These are phyloP conservation scores for Aelia acuminata DNA, from an alignment of 2,888 invertebrate species.

Conservation along the genomic window DNA sequence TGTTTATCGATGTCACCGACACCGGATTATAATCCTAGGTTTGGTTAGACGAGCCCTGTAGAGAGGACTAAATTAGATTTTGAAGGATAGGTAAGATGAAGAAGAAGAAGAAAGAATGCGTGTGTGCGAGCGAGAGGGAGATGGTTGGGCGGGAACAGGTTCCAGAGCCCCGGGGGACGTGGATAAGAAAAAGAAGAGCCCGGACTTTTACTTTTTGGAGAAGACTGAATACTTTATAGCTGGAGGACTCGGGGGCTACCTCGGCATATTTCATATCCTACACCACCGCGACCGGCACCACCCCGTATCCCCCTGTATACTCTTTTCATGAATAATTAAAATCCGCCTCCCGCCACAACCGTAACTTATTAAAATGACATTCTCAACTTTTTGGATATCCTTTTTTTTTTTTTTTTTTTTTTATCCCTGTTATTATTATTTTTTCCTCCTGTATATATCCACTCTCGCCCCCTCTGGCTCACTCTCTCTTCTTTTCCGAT, in stretches of 20 bases:
- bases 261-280: slow-evolving; percentile 54
- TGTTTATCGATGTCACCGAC: neutral
- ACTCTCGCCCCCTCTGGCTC: neutral
- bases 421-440: neutral
- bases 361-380: slow-evolving; percentile 59
- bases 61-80: slow-evolving; percentile 57
- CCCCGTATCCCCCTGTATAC: neutral
- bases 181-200: neutral
- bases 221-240: slow-evolving; percentile 56
- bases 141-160: slow-evolving; percentile 32
- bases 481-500: slow-evolving; percentile 15
- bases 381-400: slow-evolving; percentile 36
- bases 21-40: neutral
- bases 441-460: neutral
- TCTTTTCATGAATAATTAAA: slow-evolving; percentile 59
- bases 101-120: no score
- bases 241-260: neutral
- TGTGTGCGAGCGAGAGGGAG: no score
- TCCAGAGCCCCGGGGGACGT: slow-evolving; percentile 29
- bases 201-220: slow-evolving; percentile 52
- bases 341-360: slow-evolving; percentile 34
- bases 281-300: no score
- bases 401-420: slow-evolving; percentile 20
- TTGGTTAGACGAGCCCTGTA: neutral
- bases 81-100: slow-evolving; percentile 59